phyloP scores from a whole-genome alignment of 1,140 invertebrate species.

The Ephestia elutella region DNA sequence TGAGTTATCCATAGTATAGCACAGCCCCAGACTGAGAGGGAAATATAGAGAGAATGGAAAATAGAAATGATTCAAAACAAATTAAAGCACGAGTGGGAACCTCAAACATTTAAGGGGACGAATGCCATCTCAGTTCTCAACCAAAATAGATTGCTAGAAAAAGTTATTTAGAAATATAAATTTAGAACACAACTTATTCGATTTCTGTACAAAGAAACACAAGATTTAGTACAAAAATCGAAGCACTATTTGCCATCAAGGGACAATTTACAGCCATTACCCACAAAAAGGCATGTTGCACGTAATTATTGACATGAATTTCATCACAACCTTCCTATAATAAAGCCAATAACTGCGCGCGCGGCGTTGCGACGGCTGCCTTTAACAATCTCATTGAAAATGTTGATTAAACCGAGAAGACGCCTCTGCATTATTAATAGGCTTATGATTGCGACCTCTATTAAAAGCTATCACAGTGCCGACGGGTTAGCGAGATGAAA shows the following conservation, averaged over 20 bases:
- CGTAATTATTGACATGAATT: conserved; percentile 12
- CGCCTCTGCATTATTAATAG: conserved; percentile 52
- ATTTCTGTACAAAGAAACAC: no score
- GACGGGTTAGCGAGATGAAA: conserved; percentile 40
- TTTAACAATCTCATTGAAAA: conserved; percentile 55
- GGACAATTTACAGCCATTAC: neutral
- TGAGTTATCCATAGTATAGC: no score
- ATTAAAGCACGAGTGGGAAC: no score
- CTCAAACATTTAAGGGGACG: no score
- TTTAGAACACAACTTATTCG: no score
- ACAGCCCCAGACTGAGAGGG: no score
- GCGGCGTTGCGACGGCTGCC: conserved; percentile 23
- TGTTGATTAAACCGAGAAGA: conserved; percentile 56
- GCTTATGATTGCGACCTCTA: conserved; percentile 52
- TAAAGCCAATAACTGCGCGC: conserved; percentile 6
- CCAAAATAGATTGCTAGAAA: no score
- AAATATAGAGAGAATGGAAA: no score
- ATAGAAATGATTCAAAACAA: no score
- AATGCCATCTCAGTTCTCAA: no score
- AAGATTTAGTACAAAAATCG: neutral
- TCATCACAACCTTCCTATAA: conserved; percentile 10
- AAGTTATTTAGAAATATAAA: no score
- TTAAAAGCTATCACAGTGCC: conserved; percentile 52
- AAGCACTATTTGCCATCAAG: neutral
- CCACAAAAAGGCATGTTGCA: conserved; percentile 4